Conservation (phyloP, 2,888 invertebrate species). For the Herminia tarsipennalis region DNA sequence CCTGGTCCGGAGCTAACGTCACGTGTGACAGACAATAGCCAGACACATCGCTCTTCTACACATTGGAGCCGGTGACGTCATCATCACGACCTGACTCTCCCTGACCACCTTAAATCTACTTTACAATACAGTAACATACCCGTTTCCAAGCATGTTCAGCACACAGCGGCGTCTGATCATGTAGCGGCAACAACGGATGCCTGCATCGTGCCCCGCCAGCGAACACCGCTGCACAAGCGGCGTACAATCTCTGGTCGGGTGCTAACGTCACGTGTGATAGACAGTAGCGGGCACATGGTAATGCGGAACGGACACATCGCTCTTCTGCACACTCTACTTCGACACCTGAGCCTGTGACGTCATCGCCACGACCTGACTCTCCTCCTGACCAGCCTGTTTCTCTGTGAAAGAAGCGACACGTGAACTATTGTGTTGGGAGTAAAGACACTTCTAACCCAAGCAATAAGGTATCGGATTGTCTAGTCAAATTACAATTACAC, state of each 20-base stretch:
- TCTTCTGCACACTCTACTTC: slow-evolving; percentile 56
- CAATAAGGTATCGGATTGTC: too few relatives aligned
- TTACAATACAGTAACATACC: slow-evolving; percentile 73
- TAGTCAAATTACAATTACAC: too few relatives aligned
- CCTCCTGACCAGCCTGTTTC: slow-evolving; percentile 72
- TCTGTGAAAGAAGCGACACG: too few relatives aligned
- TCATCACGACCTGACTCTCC: slow-evolving; percentile 57
- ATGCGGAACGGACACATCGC: slow-evolving; percentile 71
- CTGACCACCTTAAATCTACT: slow-evolving; percentile 76
- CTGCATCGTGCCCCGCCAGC: slow-evolving; percentile 79
- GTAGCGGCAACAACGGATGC: slow-evolving; percentile 76
- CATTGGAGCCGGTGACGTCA: slow-evolving; percentile 40
- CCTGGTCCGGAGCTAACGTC: slow-evolving; percentile 93
- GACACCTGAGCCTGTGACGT: slow-evolving; percentile 1
- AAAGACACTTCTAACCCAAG: too few relatives aligned
- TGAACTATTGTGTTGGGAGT: too few relatives aligned
- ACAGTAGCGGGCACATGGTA: slow-evolving; percentile 94
- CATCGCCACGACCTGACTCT: slow-evolving; percentile 49
- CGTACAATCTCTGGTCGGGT: slow-evolving; percentile 91
- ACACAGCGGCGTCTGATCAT: slow-evolving; percentile 91
- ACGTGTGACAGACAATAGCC: slow-evolving; percentile 94
- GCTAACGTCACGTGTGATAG: slow-evolving; percentile 94
- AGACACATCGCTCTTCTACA: slow-evolving; percentile 59
- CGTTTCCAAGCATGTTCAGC: slow-evolving; percentile 93
- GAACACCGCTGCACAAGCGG: slow-evolving; percentile 80